These are phyloP conservation scores for Colletes gigas DNA, from an alignment of 1,140 invertebrate genomes.

Conservation along the genomic window DNA sequence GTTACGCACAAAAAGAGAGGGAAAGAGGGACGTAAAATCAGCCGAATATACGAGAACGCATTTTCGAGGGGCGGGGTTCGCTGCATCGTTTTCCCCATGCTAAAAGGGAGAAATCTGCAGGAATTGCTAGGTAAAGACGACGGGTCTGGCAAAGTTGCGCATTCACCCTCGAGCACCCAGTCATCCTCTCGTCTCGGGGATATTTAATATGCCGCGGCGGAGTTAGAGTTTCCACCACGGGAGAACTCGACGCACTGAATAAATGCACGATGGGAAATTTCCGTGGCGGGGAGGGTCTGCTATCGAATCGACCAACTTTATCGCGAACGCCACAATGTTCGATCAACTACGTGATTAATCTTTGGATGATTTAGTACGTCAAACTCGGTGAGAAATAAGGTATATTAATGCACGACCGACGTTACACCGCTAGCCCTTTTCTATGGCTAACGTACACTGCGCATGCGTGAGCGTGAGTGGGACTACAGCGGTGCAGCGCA, in stretches of 20 bases:
- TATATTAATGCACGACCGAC: too few species aligned
- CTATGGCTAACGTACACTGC: too few species aligned
- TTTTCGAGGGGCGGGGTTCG: constrained; percentile 43
- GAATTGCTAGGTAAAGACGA: constrained; percentile 35
- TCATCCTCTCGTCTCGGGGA: constrained; percentile 43
- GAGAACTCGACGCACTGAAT: constrained; percentile 13
- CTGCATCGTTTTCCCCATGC: background rate
- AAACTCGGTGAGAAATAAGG: too few species aligned
- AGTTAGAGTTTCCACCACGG: constrained; percentile 23
- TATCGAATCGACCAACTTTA: constrained; percentile 30
- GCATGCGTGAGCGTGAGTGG: too few species aligned
- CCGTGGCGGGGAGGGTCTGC: too few species aligned
- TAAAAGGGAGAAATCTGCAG: constrained; percentile 31
- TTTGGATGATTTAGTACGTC: too few species aligned
- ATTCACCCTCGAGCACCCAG: constrained; percentile 43
- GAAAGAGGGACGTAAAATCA: constrained; percentile 7
- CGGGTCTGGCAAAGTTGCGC: constrained; percentile 38
- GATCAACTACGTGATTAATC: background rate
- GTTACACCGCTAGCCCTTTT: too few species aligned
- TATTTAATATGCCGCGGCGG: constrained; percentile 54
- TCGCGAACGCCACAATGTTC: background rate
- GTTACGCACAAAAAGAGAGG: background rate
- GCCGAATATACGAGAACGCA: constrained; percentile 4
- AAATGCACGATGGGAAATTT: constrained; percentile 11
- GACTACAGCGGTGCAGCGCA: too few species aligned